These are phyloP conservation scores for Zosterops borbonicus DNA, from an alignment of 2,113 vertebrate genomes.

Conservation along the genomic window DNA sequence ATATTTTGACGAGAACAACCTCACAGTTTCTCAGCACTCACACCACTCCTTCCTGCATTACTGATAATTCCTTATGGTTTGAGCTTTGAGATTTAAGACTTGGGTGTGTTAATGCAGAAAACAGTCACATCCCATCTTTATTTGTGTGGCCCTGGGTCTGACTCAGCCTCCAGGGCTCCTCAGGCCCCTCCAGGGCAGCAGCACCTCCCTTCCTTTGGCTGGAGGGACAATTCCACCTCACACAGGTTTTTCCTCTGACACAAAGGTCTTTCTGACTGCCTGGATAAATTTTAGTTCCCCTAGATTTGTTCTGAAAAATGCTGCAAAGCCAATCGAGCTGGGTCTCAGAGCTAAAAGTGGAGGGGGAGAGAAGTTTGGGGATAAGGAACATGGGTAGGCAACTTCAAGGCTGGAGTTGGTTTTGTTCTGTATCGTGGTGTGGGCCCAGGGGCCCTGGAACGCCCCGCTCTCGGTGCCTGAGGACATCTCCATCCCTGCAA, in stretches of 20 bases:
- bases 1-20: background rate
- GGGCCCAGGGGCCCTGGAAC: background rate
- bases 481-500: background rate
- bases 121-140: background rate
- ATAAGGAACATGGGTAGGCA: background rate
- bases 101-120: background rate
- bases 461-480: background rate
- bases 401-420: background rate
- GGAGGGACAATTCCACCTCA: background rate
- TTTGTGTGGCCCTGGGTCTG: background rate
- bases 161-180: background rate
- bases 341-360: background rate
- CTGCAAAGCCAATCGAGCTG: background rate
- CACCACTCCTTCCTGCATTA: accelerated
- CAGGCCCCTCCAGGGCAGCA: background rate
- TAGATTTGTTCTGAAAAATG: background rate
- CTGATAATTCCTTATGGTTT: background rate
- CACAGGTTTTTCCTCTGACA: background rate
- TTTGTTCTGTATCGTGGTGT: background rate
- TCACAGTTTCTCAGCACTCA: background rate
- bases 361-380: background rate
- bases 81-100: background rate
- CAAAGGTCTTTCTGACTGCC: background rate
- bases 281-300: background rate
- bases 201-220: background rate